Base-by-base conservation (phyloP, 2,888 invertebrate genomes). In the Trileptium ribeirensis region DNA sequence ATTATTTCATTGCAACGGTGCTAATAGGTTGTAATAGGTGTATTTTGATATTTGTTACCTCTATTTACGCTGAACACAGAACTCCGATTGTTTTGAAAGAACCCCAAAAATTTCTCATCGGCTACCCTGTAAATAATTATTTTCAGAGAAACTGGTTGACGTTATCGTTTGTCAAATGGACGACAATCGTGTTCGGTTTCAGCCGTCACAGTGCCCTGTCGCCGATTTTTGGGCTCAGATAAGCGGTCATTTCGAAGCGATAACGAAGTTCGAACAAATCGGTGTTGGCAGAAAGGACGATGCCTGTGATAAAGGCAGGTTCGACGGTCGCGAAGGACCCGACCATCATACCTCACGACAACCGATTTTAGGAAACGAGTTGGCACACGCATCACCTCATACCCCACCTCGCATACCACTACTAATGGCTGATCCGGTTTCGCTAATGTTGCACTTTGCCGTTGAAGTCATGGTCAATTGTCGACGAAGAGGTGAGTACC, bases 381-480 rank as follows among this genome's bases (percentile, higher is more conserved):
- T 51, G 51, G 24, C 51, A 51, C 8, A 8, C 8, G 51, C 51
- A 15, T 15, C 8, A 8, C 8, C 8, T 15, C 51, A 51, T 24
- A 15, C 24, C 8, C 51, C 51, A 24, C 2, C 34, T 2, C 77
- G 77, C 8, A 36, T 38, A 3, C 77, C 77, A n/a, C 39, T 75
- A 36, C n/a, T 75, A n/a, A 15, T 75, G 77, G 34, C 77, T 8
- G 77, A 75, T 36, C 77, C 77, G 2, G n/a, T 75, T n/a, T n/a
- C 37, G 34, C 3, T 75, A 29, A 15, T 75, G 38, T 37, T 75
- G 36, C 77, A 75, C 38, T 38, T 34, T 24, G 29, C 39, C 2
- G 38, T 75, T 29, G n/a, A 38, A 24, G 38, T 75, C 3, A n/a
- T 75, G 77, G 36, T 75, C 36, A 38, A 75, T n/a, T 75, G 34